Percentiles rank a stretch among this genome's conserved stretches.
Conservation (phyloP, 2,888 invertebrate species). For the Eulithis testata region DNA sequence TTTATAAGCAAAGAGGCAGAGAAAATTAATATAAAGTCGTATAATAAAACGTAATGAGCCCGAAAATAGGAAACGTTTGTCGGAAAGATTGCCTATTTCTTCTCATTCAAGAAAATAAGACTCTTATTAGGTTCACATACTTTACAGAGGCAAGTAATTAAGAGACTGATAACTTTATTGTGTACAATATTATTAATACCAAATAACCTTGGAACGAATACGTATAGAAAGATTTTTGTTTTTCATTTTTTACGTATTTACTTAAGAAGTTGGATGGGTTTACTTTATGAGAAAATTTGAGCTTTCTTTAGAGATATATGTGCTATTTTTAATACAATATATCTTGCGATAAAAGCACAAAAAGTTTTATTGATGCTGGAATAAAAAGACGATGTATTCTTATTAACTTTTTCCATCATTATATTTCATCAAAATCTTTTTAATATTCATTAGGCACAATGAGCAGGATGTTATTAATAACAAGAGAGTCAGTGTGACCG, state of each 20-base stretch:
- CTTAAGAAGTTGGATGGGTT: no score
- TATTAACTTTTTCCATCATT: not conserved
- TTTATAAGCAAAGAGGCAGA: constrained; percentile 22
- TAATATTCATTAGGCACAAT: constrained; percentile 41
- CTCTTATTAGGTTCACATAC: not conserved
- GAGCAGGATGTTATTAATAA: constrained; percentile 57
- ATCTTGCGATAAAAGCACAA: no score
- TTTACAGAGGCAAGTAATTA: constrained; percentile 1
- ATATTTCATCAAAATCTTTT: not conserved
- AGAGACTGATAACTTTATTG: not conserved
- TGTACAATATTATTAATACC: not conserved
- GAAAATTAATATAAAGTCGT: constrained; percentile 25
- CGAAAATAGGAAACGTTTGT: constrained; percentile 25
- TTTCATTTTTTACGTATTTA: not conserved
- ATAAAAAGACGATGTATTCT: no score
- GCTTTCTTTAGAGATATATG: no score
- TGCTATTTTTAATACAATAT: not conserved
- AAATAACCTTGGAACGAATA: not conserved
- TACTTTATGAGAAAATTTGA: no score
- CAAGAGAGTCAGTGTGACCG: constrained; percentile 52
- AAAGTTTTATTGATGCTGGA: no score
- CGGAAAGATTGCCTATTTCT: constrained; percentile 25
- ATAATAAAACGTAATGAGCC: constrained; percentile 23
- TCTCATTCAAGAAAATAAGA: constrained; percentile 15
- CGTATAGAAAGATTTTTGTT: not conserved